phyloP scores from a whole-genome alignment of 37 sponge, comb jelly and placozoan genomes.

The Petrosia ficiformis region DNA sequence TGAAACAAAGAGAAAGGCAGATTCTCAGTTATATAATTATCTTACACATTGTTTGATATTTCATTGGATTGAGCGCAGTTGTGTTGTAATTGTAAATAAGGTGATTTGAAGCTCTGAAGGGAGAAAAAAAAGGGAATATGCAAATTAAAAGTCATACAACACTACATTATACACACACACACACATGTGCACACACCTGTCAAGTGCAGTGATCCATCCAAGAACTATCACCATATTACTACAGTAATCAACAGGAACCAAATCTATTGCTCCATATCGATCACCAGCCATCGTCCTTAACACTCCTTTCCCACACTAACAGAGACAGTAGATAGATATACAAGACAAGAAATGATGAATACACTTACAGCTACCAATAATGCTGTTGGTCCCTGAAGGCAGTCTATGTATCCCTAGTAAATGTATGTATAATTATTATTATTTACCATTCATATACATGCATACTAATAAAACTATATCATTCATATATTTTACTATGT shows the following conservation, averaged over 20 bases:
- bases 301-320: conserved; percentile 75
- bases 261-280: conserved; percentile 41
- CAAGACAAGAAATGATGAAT: too few relatives aligned
- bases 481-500: too few relatives aligned
- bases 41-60: conserved; percentile 60
- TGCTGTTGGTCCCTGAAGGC: conserved; percentile 70
- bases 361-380: conserved; percentile 79
- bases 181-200: conserved; percentile 12
- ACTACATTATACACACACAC: conserved; percentile 19
- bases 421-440: background rate
- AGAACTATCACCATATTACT: conserved; percentile 68
- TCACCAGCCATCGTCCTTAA: conserved; percentile 50
- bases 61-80: conserved; percentile 46
- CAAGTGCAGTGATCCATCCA: conserved; percentile 53
- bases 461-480: too few relatives aligned
- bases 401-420: conserved; percentile 85
- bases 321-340: conserved; percentile 19
- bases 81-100: conserved; percentile 71
- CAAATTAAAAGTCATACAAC: too few relatives aligned
- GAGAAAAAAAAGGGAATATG: too few relatives aligned
- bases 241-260: conserved; percentile 72
- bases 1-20: too few relatives aligned
- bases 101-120: conserved; percentile 23
- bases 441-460: background rate
- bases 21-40: background rate